Conservation (phyloP, 2,797 vertebrate species). For the Loris lydekkerianus region DNA sequence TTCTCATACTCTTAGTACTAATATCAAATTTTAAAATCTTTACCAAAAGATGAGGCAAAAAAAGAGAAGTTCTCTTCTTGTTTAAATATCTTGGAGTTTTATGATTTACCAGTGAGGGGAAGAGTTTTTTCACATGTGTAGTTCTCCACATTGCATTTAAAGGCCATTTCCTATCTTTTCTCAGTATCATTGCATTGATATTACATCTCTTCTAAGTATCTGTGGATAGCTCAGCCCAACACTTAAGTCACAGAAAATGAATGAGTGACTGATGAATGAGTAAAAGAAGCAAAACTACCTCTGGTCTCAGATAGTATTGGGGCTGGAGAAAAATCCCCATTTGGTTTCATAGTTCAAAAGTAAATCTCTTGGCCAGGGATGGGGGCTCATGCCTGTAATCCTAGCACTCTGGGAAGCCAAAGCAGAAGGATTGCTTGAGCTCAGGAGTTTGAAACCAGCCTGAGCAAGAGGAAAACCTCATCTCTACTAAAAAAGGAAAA, state of each 20-base stretch:
- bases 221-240: background rate
- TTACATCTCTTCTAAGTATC: background rate
- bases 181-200: background rate
- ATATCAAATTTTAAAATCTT: background rate
- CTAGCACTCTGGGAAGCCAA: background rate
- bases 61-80: background rate
- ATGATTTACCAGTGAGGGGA: background rate
- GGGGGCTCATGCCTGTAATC: background rate
- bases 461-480: background rate
- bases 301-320: background rate
- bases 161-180: background rate
- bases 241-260: background rate
- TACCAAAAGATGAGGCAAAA: background rate
- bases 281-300: background rate
- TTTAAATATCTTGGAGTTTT: background rate
- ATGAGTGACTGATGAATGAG: background rate
- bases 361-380: background rate
- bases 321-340: background rate
- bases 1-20: background rate
- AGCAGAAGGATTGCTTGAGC: background rate
- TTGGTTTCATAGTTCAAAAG: background rate
- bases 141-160: background rate
- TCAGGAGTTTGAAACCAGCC: background rate
- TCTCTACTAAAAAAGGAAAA: background rate
- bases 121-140: background rate